phyloP scores from a whole-genome alignment of 2,113 vertebrate species.

The Blennius ocellaris region DNA sequence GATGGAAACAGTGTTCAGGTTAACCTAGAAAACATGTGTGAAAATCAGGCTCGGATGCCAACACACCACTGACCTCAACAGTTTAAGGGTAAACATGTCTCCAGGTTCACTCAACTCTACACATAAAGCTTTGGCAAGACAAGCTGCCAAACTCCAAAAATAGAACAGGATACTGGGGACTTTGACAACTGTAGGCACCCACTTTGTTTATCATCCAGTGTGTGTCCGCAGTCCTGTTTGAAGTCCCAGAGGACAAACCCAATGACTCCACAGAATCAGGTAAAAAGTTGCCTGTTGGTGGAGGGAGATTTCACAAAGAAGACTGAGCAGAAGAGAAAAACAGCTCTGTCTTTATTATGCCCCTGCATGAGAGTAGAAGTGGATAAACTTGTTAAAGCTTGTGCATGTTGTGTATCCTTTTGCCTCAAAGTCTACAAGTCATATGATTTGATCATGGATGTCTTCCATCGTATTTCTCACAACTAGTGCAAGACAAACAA shows the following conservation, averaged over 20 bases:
- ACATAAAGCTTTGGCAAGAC: slow-evolving; percentile 50
- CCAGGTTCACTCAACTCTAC: slow-evolving; percentile 58
- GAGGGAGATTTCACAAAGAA: neutral
- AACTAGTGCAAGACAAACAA: neutral
- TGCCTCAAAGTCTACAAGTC: neutral
- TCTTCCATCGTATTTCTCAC: neutral
- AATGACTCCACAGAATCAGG: slow-evolving; percentile 48
- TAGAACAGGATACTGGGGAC: slow-evolving; percentile 58
- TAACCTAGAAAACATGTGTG: slow-evolving; percentile 34
- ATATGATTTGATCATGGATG: neutral
- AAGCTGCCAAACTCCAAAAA: slow-evolving; percentile 70
- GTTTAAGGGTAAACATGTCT: slow-evolving; percentile 42
- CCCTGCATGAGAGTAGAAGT: too few species aligned
- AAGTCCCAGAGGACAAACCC: slow-evolving; percentile 36
- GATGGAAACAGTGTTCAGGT: neutral
- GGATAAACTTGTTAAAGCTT: neutral
- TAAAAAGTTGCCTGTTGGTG: slow-evolving; percentile 25
- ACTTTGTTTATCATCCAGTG: slow-evolving; percentile 47
- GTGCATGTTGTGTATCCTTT: neutral
- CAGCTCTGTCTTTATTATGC: too few species aligned
- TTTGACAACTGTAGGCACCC: slow-evolving; percentile 41
- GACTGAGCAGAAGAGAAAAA: neutral
- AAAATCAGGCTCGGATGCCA: slow-evolving; percentile 10
- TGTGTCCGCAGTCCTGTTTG: slow-evolving; percentile 33
- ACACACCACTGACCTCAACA: slow-evolving; percentile 31